These are phyloP conservation scores for Pseudomyrmex sp. DNA, from an alignment of 1,140 invertebrate genomes.

Conservation along the genomic window DNA sequence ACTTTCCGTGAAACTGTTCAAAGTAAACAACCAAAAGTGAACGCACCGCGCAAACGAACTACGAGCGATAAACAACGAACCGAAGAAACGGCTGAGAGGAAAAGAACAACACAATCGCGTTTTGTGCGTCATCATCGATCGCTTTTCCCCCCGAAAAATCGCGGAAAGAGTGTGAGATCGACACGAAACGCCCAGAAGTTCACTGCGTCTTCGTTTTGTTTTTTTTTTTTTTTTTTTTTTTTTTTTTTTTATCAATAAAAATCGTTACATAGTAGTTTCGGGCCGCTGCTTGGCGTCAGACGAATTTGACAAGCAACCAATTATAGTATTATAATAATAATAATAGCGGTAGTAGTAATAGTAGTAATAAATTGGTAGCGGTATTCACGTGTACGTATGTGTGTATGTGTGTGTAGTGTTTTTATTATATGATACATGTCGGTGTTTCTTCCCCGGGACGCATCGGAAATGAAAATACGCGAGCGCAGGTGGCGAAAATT, in stretches of 20 bases:
- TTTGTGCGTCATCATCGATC: too few species aligned
- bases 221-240: too few species aligned
- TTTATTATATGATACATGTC: slow-evolving; percentile 1
- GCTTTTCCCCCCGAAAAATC: slow-evolving; percentile 53
- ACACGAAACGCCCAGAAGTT: slow-evolving; percentile 52
- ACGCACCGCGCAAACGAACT: too few species aligned
- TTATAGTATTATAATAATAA: slow-evolving; percentile 73
- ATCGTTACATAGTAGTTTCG: slow-evolving; percentile 82
- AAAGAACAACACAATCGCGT: too few species aligned
- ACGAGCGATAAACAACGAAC: too few species aligned
- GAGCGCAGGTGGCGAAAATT: background rate
- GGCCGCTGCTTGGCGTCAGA: slow-evolving; percentile 72
- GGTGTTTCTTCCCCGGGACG: background rate
- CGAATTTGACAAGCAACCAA: slow-evolving; percentile 70
- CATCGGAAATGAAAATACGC: slow-evolving; percentile 18
- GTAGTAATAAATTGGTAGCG: slow-evolving; percentile 71
- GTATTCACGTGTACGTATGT: slow-evolving; percentile 55
- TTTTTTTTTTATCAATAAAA: slow-evolving; percentile 84
- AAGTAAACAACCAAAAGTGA: too few species aligned
- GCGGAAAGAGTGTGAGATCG: slow-evolving; percentile 59
- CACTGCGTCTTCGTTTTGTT: slow-evolving; percentile 57
- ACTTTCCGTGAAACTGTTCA: too few species aligned
- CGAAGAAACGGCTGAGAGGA: too few species aligned
- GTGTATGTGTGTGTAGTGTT: background rate
- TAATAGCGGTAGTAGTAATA: slow-evolving; percentile 73